Evolutionary conservation across 2,888 invertebrate species (phyloP).

Genomic region (Gastrophysa polygoni): DNA sequence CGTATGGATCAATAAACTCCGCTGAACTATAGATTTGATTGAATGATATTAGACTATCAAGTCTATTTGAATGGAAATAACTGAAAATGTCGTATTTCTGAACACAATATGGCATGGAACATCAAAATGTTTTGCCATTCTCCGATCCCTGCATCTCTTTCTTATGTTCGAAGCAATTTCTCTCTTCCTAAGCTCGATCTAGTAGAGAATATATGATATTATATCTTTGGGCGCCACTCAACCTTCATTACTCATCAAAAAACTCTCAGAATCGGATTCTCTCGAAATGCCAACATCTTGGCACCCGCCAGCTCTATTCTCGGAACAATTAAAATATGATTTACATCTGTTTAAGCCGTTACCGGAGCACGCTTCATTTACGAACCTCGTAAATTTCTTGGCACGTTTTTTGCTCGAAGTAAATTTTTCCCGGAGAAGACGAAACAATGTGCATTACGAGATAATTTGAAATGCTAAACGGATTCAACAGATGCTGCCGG

Average conservation of each 20-base stretch:
- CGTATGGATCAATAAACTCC: too few relatives aligned
- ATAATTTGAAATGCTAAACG: slow-evolving; percentile 3
- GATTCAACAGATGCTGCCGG: neutral
- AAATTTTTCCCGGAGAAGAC: slow-evolving; percentile 1
- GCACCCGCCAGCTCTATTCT: slow-evolving; percentile 34
- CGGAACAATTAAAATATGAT: slow-evolving; percentile 41
- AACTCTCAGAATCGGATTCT: neutral
- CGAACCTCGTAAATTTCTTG: slow-evolving; percentile 13
- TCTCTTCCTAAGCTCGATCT: too few relatives aligned
- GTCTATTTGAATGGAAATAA: too few relatives aligned
- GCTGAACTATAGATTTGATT: too few relatives aligned
- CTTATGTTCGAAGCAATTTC: too few relatives aligned
- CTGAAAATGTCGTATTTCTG: too few relatives aligned
- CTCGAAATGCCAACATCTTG: slow-evolving; percentile 21
- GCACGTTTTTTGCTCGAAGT: neutral
- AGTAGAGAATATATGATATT: too few relatives aligned
- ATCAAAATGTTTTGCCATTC: too few relatives aligned
- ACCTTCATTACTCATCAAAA: slow-evolving; percentile 15
- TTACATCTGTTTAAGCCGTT: slow-evolving; percentile 31
- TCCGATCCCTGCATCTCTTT: too few relatives aligned
- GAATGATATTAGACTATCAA: too few relatives aligned
- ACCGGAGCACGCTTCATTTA: slow-evolving; percentile 16
- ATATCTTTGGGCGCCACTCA: neutral
- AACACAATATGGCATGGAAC: too few relatives aligned
- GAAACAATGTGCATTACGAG: neutral